Evolutionary conservation across 2,797 vertebrate species (phyloP).

Genomic region (Acridotheres tristis): DNA sequence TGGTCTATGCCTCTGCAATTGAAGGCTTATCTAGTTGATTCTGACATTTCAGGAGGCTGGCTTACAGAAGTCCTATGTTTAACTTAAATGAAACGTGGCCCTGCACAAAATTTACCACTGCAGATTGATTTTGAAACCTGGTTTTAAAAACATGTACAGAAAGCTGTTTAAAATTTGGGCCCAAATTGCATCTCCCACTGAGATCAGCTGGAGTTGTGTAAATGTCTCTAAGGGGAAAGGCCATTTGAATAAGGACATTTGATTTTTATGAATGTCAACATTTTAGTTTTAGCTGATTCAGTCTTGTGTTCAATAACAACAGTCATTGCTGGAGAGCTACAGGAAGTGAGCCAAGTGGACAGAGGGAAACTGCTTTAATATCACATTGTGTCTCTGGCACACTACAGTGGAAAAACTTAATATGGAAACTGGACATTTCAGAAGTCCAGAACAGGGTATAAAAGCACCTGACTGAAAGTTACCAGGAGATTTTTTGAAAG

Average conservation of each 20-base stretch:
- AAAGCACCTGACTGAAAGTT: slow-evolving; percentile 35
- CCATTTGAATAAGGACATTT: not conserved
- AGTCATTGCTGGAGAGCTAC: not conserved
- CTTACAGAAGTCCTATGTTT: not conserved
- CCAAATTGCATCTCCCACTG: not conserved
- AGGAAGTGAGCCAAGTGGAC: slow-evolving; percentile 67
- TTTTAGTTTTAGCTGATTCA: slow-evolving; percentile 50
- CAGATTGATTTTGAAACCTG: not conserved
- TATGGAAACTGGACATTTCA: slow-evolving; percentile 52
- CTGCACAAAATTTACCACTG: not conserved
- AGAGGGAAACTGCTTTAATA: slow-evolving; percentile 71
- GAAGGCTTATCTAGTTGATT: not conserved
- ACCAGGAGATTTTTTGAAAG: not conserved
- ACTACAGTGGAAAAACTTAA: slow-evolving; percentile 60
- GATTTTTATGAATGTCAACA: slow-evolving; percentile 25
- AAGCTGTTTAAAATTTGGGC: not conserved
- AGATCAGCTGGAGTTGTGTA: not conserved
- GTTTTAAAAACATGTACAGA: not conserved
- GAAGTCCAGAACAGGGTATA: slow-evolving; percentile 18
- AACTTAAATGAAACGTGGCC: not conserved
- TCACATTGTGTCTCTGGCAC: slow-evolving; percentile 60
- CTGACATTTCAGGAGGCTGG: not conserved
- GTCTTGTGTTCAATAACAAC: slow-evolving; percentile 1
- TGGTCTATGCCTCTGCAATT: not conserved
- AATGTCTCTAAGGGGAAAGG: slow-evolving; percentile 1